phyloP scores from a whole-genome alignment of 2,797 vertebrate genomes.

The Semotilus atromaculatus region DNA sequence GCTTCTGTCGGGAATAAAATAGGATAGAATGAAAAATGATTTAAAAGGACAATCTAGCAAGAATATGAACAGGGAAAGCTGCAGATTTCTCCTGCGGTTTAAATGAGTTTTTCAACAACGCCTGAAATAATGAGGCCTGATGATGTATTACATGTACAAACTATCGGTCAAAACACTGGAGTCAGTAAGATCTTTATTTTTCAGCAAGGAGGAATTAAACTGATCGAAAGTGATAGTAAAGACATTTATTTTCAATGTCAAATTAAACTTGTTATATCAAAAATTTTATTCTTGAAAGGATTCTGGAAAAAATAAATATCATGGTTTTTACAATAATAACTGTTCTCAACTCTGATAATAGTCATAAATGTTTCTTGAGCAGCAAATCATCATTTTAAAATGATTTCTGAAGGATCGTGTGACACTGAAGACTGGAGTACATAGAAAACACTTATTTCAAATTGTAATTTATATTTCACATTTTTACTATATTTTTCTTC shows the following conservation, averaged over 20 bases:
- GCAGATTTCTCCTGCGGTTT: neutral
- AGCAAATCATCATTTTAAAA: neutral
- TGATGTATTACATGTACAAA: neutral
- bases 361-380: neutral
- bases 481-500: neutral
- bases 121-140: neutral
- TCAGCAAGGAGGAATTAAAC: neutral
- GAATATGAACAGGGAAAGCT: neutral
- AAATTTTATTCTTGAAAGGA: neutral
- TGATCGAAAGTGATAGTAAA: neutral
- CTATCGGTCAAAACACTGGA: neutral
- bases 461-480: no score
- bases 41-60: neutral
- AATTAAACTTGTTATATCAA: neutral
- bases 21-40: neutral
- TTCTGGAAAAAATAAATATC: neutral
- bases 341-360: neutral
- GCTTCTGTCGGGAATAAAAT: neutral
- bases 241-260: neutral
- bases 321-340: neutral
- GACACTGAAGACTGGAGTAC: neutral
- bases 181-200: neutral
- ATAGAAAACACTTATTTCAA: neutral
- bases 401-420: neutral
- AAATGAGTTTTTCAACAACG: neutral